Evolutionary conservation across 2,113 vertebrate genomes (phyloP).

Genomic region (Meleagris gallopavo): DNA sequence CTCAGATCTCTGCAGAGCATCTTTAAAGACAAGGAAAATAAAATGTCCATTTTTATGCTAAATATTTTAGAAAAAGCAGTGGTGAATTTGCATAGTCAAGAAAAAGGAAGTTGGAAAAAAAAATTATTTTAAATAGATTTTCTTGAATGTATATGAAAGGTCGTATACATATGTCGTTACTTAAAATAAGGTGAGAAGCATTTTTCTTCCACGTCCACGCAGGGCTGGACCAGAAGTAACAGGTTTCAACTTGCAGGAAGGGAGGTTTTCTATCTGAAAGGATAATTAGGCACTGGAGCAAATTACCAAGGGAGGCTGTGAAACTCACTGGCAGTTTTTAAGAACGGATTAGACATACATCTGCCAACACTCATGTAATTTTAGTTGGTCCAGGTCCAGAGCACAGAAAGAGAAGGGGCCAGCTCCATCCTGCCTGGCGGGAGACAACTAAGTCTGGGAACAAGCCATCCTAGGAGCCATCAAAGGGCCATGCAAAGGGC

Average conservation of each 20-base stretch:
- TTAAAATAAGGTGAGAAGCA: not conserved
- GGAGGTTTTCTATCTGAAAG: conserved; percentile 57
- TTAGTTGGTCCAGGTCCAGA: conserved; percentile 50
- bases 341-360: conserved; percentile 66
- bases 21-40: not conserved
- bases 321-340: conserved; percentile 70
- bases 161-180: not conserved
- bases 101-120: not conserved
- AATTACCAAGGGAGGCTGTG: conserved; percentile 69
- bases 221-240: conserved; percentile 11
- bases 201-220: not conserved
- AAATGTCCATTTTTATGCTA: not conserved
- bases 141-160: fast-evolving
- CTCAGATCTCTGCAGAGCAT: not conserved
- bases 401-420: conserved; percentile 41
- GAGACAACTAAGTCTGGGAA: conserved; percentile 39
- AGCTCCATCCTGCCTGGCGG: conserved; percentile 29
- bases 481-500: not conserved
- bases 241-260: conserved; percentile 47
- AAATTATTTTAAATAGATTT: not conserved
- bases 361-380: conserved; percentile 60
- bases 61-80: not conserved
- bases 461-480: not conserved
- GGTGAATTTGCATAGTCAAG: not conserved
- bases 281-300: conserved; percentile 64